Percentiles rank a stretch among this genome's conserved stretches.
Evolutionary conservation across 2,113 vertebrate species (phyloP).

Genomic region (Mystacornis crossleyi): DNA sequence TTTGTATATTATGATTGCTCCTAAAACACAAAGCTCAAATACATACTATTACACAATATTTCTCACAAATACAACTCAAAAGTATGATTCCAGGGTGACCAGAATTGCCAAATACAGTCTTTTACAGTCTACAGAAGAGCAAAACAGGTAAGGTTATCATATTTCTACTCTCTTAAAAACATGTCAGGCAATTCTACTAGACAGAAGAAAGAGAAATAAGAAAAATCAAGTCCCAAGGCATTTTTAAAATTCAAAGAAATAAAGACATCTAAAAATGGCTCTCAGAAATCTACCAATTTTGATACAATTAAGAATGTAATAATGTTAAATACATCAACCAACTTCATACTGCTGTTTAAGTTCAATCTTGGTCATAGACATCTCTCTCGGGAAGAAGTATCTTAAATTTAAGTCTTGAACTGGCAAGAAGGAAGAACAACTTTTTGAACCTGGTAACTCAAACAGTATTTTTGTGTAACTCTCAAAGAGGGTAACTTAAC

Average conservation of each 20-base stretch:
- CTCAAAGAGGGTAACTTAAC: neutral
- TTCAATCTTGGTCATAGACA: neutral
- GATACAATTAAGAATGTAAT: neutral
- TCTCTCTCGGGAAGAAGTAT: neutral
- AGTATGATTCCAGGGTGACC: neutral
- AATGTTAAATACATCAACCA: neutral
- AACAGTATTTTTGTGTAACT: neutral
- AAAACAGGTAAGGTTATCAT: neutral
- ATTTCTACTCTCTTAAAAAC: constrained; percentile 9
- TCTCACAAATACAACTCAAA: neutral
- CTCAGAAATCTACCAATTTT: neutral
- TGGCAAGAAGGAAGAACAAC: neutral
- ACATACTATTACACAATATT: neutral
- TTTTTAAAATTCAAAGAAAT: neutral
- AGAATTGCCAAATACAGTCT: constrained; percentile 24
- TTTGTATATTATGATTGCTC: neutral
- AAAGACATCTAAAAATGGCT: neutral
- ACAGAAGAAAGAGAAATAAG: neutral
- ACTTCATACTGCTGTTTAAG: neutral
- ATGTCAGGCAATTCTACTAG: neutral
- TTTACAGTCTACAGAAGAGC: neutral
- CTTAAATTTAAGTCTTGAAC: neutral
- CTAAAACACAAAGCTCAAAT: neutral
- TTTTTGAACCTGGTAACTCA: neutral
- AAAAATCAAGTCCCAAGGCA: neutral